Evolutionary conservation across 2,888 invertebrate species (phyloP).

Genomic region (Oscheius sp.): DNA sequence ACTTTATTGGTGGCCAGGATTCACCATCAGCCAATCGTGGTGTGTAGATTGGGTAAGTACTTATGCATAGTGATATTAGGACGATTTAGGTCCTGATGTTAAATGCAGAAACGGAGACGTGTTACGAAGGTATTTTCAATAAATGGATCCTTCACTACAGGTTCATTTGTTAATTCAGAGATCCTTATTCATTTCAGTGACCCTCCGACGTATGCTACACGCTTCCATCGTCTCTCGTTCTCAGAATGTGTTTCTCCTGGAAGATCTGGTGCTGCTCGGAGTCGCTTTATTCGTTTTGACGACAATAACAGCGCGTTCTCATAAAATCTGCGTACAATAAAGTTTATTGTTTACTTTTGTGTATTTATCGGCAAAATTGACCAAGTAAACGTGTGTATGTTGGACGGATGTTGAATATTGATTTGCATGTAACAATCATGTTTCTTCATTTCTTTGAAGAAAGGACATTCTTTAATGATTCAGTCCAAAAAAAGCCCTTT

Average conservation of each 20-base stretch:
- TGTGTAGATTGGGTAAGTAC: slow-evolving; percentile 59
- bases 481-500: neutral
- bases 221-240: slow-evolving; percentile 54
- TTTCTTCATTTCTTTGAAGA: neutral
- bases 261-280: slow-evolving; percentile 43
- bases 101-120: slow-evolving; percentile 52
- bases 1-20: slow-evolving; percentile 66
- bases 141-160: slow-evolving; percentile 64
- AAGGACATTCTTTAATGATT: neutral
- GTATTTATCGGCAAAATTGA: neutral
- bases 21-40: slow-evolving; percentile 57
- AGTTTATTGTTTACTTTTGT: neutral
- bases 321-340: neutral
- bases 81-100: slow-evolving; percentile 31
- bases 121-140: slow-evolving; percentile 60
- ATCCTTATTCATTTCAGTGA: slow-evolving; percentile 40
- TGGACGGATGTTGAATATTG: neutral
- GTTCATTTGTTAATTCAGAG: slow-evolving; percentile 9
- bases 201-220: slow-evolving; percentile 62
- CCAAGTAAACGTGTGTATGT: neutral
- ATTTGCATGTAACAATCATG: neutral
- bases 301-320: slow-evolving; percentile 31
- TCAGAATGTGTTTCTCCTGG: slow-evolving; percentile 59
- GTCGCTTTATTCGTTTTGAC: slow-evolving; percentile 52
- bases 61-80: too few relatives aligned